A percentile compares a stretch with the other conserved stretches of the same genome.
These are phyloP conservation scores for Aricia artaxerxes DNA, from an alignment of 2,888 invertebrate species.

Conservation along the genomic window DNA sequence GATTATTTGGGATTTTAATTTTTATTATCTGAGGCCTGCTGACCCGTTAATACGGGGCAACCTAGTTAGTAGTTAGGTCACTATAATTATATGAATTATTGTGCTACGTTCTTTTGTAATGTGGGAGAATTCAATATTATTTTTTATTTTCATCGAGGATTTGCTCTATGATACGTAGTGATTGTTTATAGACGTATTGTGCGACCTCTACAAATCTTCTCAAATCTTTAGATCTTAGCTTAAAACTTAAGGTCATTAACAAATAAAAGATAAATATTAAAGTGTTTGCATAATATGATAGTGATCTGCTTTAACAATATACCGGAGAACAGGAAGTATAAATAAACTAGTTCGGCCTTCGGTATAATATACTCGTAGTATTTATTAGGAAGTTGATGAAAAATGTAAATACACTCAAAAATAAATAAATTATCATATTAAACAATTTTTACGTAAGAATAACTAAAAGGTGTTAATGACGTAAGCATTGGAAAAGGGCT, in stretches of 20 bases:
- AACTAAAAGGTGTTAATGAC: neutral
- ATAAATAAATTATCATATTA: slow-evolving; percentile 1
- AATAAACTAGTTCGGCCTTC: slow-evolving; percentile 21
- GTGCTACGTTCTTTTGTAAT: neutral
- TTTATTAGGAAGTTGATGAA: slow-evolving; percentile 19
- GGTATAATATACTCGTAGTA: slow-evolving; percentile 5
- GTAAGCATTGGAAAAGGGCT: neutral
- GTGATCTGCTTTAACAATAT: slow-evolving; percentile 4
- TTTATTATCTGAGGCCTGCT: no score
- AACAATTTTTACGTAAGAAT: neutral
- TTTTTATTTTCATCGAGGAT: no score
- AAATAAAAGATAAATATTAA: neutral
- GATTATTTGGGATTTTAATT: neutral
- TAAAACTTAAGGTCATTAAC: neutral
- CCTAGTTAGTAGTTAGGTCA: no score
- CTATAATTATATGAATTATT: no score
- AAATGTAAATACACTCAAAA: neutral
- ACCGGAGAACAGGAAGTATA: slow-evolving; percentile 20
- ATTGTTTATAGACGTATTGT: neutral
- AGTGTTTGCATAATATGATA: neutral
- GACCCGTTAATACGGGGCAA: no score
- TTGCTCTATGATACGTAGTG: no score
- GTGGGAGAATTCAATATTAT: no score
- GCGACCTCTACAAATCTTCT: neutral
- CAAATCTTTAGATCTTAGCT: neutral